Conservation (phyloP, 2,113 vertebrate species). For the Machaerirhynchus nigripectus region DNA sequence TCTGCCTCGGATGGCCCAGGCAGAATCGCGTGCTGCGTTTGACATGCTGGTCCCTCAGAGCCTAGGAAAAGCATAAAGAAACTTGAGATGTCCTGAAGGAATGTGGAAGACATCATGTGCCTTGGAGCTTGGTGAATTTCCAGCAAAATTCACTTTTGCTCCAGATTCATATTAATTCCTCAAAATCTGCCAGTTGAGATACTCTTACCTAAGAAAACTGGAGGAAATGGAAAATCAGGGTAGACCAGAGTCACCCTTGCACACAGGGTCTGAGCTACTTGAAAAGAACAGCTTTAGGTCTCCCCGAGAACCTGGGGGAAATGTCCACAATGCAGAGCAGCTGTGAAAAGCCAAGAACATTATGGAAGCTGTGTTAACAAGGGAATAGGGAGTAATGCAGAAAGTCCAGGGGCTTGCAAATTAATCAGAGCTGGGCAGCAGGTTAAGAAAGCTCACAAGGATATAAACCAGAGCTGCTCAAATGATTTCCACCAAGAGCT, state of each 20-base stretch:
- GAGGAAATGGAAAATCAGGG: neutral
- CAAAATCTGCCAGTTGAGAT: neutral
- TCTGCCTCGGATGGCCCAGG: neutral
- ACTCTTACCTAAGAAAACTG: neutral
- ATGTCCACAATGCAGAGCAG: neutral
- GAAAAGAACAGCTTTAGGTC: neutral
- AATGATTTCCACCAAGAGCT: neutral
- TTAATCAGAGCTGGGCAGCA: neutral
- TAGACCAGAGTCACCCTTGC: neutral
- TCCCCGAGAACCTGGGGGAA: neutral
- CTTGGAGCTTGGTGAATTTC: neutral
- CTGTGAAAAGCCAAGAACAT: neutral
- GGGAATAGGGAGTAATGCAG: neutral
- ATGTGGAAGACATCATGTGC: neutral
- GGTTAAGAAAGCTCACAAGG: neutral
- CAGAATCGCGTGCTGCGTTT: neutral
- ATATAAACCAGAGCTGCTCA: neutral
- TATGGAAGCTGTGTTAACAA: neutral
- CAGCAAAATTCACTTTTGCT: neutral
- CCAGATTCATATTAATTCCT: neutral
- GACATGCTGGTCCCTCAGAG: neutral
- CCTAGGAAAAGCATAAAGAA: conserved; percentile 2
- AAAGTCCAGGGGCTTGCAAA: neutral
- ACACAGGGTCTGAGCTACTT: neutral
- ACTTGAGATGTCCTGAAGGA: conserved; percentile 9